Evolutionary conservation across 1,140 invertebrate species (phyloP), one percentile per base, ranked within the genome.

Genomic region (Ceratoteleas bidentatus): DNA sequence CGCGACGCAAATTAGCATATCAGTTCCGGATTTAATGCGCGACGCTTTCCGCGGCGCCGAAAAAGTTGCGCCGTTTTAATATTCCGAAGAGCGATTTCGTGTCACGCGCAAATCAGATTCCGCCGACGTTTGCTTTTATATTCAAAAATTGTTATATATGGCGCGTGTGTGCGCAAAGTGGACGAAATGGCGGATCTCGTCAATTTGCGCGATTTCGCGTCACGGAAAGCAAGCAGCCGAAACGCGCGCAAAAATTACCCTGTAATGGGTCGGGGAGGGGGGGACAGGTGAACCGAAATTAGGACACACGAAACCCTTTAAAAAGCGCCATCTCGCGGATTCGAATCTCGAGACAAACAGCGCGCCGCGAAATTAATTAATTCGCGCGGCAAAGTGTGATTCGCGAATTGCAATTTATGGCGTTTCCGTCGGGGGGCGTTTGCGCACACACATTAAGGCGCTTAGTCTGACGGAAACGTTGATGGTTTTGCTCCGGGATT

Each of bases 31-130:
- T 54, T 54, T 56, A 66, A 66, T 66, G 45, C 50, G 14, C 47
- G 60, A 70, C 60, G 56, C 52, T 70, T 70, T 60, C 38, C 24
- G 24, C 24, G 24, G 24, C 24, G 24, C 24, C 24, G 24, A 24
- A 24, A 24, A 58, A 72, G 57, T 53, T 60, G 24, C 53, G 53
- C 53, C 49, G 47, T 57, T 61, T 66, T 72, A 61, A 72, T 72
- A 72, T 72, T 72, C 49, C 34, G 38, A 61, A 54, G 45, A 72
- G 68, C 57, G 61, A 72, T 58, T 61, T 54, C 68, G 13, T 61
- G 57, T 72, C 56, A 40, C 36, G 16, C 11, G 11, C 45, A 60
- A 70, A 70, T 60, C 56, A 60, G 66, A 70, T 70, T 53, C 52
- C 47, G n/a, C 43, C 15, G 33, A 70, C 45, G 52, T 70, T 70